A percentile compares a stretch with the other conserved stretches of the same genome.
Conservation (phyloP, 2,797 vertebrate species). For the Coccyzus lansbergi region DNA sequence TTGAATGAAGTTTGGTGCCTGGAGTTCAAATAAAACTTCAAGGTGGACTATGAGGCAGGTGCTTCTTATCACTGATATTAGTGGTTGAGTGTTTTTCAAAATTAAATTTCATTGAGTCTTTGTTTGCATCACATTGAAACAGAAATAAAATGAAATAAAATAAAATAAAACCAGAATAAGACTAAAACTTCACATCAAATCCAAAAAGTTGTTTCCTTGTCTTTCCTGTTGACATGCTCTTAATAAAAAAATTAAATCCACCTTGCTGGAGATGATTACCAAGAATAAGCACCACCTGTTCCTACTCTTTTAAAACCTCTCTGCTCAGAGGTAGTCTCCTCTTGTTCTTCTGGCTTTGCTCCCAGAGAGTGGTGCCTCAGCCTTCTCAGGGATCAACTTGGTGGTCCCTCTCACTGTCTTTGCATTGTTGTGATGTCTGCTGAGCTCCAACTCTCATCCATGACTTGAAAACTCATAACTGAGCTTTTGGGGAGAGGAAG, state of each 20-base stretch:
- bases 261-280: neutral
- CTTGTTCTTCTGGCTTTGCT: neutral
- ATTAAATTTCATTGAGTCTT: neutral
- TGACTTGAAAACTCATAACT: accelerated
- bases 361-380: accelerated
- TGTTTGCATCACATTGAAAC: neutral
- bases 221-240: neutral
- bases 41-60: neutral
- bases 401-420: neutral
- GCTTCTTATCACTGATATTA: neutral
- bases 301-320: neutral
- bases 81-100: neutral
- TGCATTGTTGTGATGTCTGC: accelerated
- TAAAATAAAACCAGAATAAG: neutral
- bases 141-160: neutral
- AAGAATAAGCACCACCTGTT: neutral
- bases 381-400: accelerated
- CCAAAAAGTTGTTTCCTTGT: neutral
- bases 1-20: neutral
- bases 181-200: neutral
- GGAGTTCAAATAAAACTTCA: neutral
- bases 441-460: accelerated
- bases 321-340: accelerated
- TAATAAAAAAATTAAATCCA: neutral
- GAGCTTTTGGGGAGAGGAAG: neutral